Evolutionary conservation across 2,888 invertebrate species (phyloP), one percentile per base, ranked within the genome.

Genomic region (Fragum sueziense): DNA sequence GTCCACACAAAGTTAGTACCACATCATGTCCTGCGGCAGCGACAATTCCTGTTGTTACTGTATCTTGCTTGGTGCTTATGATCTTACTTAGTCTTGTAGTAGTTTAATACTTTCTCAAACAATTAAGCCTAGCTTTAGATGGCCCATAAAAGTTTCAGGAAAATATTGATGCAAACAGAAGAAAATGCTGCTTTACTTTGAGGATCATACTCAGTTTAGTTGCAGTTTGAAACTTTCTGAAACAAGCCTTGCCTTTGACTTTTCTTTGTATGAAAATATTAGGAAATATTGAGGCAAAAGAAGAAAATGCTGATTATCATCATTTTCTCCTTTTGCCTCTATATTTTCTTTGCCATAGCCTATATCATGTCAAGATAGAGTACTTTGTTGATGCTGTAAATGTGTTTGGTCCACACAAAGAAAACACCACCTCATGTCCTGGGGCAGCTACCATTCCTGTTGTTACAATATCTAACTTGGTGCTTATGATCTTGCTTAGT

Each of bases 331-430:
- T n/a, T 52, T 52, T 52, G 6, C 52, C 52, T 6, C 9, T 7
- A 52, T 14, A 22, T 52, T 52, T 14, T 52, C 52, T n/a, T n/a
- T n/a, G 52, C 22, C 11, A n/a, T n/a, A n/a, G n/a, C n/a, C n/a
- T n/a, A n/a, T n/a, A n/a, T n/a, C n/a, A n/a, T n/a, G n/a, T n/a
- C n/a, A n/a, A 80, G 25, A 80, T 76, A 72, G 69, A 59, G n/a
- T 80, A 80, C 41, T 80, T 73, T 22, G 76, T 80, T 20, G 76
- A 80, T 41, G 72, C 80, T 1, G 72, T 76, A 2, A 80, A 80
- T 62, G 65, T 80, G 17, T 80, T 80, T 29, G 65, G 62, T 22
- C 54, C 70, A 11, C 31, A 52, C 27, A 80, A 73, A 52, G 54
- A 76, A 6, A 51, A 31, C 57, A 65, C 54, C n/a, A 20, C 34